A percentile compares a stretch with the other conserved stretches of the same genome.
Evolutionary conservation across 1,140 invertebrate genomes (phyloP).

Genomic region (Penaeus indicus): DNA sequence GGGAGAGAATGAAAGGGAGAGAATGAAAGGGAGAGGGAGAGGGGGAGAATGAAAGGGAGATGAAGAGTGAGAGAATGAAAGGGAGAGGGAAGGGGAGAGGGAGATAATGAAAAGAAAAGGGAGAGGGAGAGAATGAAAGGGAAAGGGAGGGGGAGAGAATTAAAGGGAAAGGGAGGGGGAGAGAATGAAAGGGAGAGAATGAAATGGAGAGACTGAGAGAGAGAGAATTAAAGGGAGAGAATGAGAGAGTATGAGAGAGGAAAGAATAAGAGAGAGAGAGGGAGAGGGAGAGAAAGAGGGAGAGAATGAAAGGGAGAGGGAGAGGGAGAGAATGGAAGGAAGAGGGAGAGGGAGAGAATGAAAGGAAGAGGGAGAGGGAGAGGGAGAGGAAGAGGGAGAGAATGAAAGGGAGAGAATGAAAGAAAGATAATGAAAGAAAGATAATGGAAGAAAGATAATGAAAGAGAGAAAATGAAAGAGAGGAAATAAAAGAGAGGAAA

Average conservation of each 20-base stretch:
- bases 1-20: background rate
- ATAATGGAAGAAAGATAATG: background rate
- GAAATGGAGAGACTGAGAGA: background rate
- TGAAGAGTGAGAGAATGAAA: background rate
- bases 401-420: too few species aligned
- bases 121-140: background rate
- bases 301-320: background rate
- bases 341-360: background rate
- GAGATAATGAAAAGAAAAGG: background rate
- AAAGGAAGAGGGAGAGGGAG: background rate
- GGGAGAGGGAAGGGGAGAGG: background rate
- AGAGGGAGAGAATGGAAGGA: background rate
- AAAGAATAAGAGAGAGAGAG: background rate
- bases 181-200: background rate
- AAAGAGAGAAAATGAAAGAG: background rate
- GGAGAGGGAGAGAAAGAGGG: background rate
- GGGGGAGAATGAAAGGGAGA: background rate
- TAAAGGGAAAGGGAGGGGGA: background rate
- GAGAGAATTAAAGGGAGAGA: too few species aligned
- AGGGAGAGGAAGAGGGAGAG: too few species aligned
- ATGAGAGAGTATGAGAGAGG: background rate
- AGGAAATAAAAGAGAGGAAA: background rate
- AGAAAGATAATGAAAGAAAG: background rate
- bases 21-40: background rate
- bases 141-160: too few species aligned